Evolutionary conservation across 2,888 invertebrate genomes (phyloP).

Genomic region (Ceraclea dissimilis): DNA sequence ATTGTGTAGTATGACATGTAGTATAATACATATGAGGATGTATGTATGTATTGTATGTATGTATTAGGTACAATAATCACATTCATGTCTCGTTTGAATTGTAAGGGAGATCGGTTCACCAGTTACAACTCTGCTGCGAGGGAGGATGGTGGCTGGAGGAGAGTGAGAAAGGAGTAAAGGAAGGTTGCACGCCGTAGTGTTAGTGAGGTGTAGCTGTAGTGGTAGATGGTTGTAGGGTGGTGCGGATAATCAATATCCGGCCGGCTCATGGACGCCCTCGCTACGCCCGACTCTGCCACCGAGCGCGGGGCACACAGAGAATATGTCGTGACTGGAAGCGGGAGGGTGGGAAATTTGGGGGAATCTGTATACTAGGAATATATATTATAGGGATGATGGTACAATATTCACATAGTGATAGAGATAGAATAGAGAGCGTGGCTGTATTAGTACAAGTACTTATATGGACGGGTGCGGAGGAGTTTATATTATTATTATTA

Average conservation of each 20-base stretch:
- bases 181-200: background rate
- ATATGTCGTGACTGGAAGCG: slow-evolving; percentile 8
- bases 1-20: too few relatives aligned
- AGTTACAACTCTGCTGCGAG: background rate
- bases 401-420: background rate
- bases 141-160: background rate
- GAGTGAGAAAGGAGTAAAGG: background rate
- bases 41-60: background rate
- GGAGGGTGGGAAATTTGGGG: slow-evolving; percentile 6
- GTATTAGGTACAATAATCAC: background rate
- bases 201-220: slow-evolving; percentile 21
- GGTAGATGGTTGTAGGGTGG: slow-evolving; percentile 45
- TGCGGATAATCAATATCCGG: slow-evolving; percentile 55
- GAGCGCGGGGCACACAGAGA: slow-evolving; percentile 5
- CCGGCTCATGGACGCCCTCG: slow-evolving; percentile 47
- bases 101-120: background rate
- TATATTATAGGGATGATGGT: background rate
- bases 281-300: slow-evolving; percentile 5
- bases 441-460: background rate
- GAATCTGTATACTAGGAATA: background rate
- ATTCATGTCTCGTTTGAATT: background rate
- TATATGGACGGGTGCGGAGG: background rate
- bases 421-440: background rate
- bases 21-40: too few relatives aligned
- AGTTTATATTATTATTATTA: background rate